Percentiles rank a stretch among this genome's conserved stretches.
Evolutionary conservation across 1,140 invertebrate genomes (phyloP).

Genomic region (Hesperophylax magnus): DNA sequence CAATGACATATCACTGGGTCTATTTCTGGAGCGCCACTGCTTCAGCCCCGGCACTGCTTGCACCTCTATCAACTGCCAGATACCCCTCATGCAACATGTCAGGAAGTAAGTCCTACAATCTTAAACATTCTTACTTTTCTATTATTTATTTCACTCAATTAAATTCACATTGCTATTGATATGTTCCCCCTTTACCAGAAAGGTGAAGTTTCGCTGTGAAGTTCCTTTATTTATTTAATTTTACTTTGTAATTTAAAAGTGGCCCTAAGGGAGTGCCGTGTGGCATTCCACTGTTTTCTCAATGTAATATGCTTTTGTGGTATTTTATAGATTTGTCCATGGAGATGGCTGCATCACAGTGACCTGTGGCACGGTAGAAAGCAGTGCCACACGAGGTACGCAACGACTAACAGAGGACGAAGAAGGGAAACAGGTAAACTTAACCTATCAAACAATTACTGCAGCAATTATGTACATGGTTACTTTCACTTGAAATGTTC

Average conservation of each 20-base stretch:
- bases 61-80: constrained; percentile 83
- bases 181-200: no score
- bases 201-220: no score
- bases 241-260: no score
- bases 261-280: no score
- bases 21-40: constrained; percentile 94
- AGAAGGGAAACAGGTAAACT: constrained; percentile 63
- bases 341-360: constrained; percentile 79
- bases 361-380: constrained; percentile 66
- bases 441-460: no score
- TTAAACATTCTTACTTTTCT: no score
- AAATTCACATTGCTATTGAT: no score
- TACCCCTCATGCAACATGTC: constrained; percentile 91
- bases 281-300: no score
- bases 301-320: neutral
- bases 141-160: no score
- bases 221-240: no score
- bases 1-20: constrained; percentile 95
- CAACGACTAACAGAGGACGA: constrained; percentile 59
- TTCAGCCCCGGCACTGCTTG: constrained; percentile 89
- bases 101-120: constrained; percentile 67
- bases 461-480: no score
- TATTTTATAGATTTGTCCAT: constrained; percentile 78
- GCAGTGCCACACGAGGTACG: constrained; percentile 64
- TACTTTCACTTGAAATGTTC: no score